Evolutionary conservation across 2,797 vertebrate genomes (phyloP).

Genomic region (Platyrinchus mystaceus): DNA sequence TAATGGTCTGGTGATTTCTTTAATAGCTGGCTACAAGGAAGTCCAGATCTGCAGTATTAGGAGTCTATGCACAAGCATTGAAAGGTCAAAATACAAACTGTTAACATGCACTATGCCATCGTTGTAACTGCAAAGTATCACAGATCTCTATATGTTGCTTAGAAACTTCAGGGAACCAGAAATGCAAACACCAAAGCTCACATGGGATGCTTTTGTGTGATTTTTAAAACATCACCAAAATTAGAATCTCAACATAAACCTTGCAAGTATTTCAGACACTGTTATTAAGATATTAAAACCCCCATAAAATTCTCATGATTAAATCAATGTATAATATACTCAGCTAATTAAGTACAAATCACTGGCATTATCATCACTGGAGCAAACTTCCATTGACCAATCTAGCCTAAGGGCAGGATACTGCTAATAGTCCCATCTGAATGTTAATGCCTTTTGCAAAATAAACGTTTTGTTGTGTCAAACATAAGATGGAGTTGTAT

Average conservation of each 20-base stretch:
- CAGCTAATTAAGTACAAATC: constrained; percentile 10
- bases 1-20: constrained; percentile 37
- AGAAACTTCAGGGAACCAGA: not conserved
- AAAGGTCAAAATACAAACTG: not conserved
- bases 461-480: not conserved
- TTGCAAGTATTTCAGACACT: not conserved
- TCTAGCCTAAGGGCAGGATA: not conserved
- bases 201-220: not conserved
- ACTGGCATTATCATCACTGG: not conserved
- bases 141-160: not conserved
- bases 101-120: not conserved
- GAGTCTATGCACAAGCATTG: not conserved
- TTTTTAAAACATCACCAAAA: not conserved
- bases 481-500: not conserved
- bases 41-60: not conserved
- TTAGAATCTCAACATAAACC: not conserved
- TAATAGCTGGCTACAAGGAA: constrained; percentile 9
- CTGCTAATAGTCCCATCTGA: not conserved
- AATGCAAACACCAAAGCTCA: not conserved
- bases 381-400: not conserved
- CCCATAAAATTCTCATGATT: not conserved
- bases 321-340: not conserved
- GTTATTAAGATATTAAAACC: not conserved
- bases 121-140: not conserved
- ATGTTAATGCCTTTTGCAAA: not conserved